A percentile compares a stretch with the other conserved stretches of the same genome.
Conservation (phyloP, 1,140 invertebrate genomes). For the Bombus vancouverensis region DNA sequence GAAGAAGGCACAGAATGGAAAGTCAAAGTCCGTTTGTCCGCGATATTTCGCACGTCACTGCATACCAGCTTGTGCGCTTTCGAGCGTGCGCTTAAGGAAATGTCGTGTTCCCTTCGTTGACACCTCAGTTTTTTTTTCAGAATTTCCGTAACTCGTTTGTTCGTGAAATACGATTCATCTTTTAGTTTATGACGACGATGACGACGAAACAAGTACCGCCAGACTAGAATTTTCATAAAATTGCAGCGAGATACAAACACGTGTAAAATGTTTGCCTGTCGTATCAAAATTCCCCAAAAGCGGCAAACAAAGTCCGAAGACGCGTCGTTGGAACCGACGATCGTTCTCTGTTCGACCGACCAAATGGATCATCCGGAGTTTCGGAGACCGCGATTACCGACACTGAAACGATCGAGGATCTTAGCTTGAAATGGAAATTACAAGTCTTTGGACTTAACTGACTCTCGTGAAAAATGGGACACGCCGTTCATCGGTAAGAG, state of each 20-base stretch:
- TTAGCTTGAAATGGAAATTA: slow-evolving; percentile 23
- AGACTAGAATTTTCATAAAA: too few species aligned
- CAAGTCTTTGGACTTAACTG: slow-evolving; percentile 21
- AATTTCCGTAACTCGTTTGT: not conserved
- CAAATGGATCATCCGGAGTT: not conserved
- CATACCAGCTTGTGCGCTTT: not conserved
- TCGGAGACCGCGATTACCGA: not conserved
- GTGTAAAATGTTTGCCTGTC: too few species aligned
- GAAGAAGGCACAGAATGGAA: not conserved
- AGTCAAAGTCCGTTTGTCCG: slow-evolving; percentile 9
- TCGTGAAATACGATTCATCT: not conserved
- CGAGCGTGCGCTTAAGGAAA: not conserved
- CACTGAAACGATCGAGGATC: not conserved
- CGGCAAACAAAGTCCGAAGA: not conserved
- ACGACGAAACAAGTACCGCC: too few species aligned
- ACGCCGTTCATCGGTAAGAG: slow-evolving; percentile 22
- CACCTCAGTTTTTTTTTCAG: not conserved
- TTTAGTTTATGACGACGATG: too few species aligned
- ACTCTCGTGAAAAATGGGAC: slow-evolving; percentile 15
- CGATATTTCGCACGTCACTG: slow-evolving; percentile 8
- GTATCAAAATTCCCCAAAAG: not conserved
- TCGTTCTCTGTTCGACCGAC: not conserved
- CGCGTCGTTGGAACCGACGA: not conserved
- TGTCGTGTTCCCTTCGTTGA: not conserved
- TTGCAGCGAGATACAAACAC: too few species aligned